phyloP scores from a whole-genome alignment of 2,888 invertebrate species.

The Scaptodrosophila latifasciaeformis region DNA sequence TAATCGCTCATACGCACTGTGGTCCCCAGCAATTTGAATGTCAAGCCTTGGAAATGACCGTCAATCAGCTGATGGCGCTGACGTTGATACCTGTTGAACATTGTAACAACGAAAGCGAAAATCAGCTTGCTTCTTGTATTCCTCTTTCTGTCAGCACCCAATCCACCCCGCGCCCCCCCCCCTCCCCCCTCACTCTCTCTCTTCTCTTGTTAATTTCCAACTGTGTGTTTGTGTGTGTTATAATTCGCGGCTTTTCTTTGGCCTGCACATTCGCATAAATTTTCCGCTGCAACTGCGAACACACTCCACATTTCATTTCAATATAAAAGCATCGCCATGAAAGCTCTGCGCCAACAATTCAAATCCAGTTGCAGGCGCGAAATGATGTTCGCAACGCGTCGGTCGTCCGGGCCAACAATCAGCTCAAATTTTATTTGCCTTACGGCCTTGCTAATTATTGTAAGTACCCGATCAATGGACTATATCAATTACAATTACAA shows the following conservation, averaged over 20 bases:
- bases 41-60: slow-evolving; percentile 48
- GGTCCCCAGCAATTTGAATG: neutral
- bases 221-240: slow-evolving; percentile 9
- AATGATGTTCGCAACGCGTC: slow-evolving; percentile 70
- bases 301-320: slow-evolving; percentile 3
- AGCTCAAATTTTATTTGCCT: slow-evolving; percentile 37
- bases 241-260: slow-evolving; percentile 43
- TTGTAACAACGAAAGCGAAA: slow-evolving; percentile 28
- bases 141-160: neutral
- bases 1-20: too few species aligned
- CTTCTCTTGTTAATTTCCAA: neutral
- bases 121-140: slow-evolving; percentile 12
- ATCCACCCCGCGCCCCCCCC: neutral
- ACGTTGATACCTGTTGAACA: slow-evolving; percentile 17
- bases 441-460: slow-evolving; percentile 65
- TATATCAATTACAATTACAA: neutral
- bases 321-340: slow-evolving; percentile 72
- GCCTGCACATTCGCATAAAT: slow-evolving; percentile 57
- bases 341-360: slow-evolving; percentile 71
- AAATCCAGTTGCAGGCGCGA: slow-evolving; percentile 70
- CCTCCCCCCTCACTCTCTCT: neutral
- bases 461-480: slow-evolving; percentile 56
- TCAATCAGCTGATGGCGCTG: slow-evolving; percentile 24
- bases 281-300: slow-evolving; percentile 54
- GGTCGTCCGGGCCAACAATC: slow-evolving; percentile 16